A percentile compares a stretch with the other conserved stretches of the same genome.
phyloP scores from a whole-genome alignment of 2,888 invertebrate genomes.

The Bellardia pandia region DNA sequence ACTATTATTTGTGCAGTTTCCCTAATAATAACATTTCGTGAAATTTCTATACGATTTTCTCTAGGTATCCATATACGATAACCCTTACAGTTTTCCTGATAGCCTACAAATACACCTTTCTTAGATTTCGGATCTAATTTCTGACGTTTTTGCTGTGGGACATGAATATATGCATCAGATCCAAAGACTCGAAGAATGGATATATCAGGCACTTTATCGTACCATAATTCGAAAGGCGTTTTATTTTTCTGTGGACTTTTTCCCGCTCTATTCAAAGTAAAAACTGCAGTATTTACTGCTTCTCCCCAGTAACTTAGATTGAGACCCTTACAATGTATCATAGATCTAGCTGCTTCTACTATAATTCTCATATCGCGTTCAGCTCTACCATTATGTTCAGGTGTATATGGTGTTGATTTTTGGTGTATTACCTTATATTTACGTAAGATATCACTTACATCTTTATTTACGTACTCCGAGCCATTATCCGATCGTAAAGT shows the following conservation, averaged over 20 bases:
- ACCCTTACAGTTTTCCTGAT: slow-evolving; percentile 78
- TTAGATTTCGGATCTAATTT: slow-evolving; percentile 4
- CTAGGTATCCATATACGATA: slow-evolving; percentile 73
- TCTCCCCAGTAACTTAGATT: slow-evolving; percentile 13
- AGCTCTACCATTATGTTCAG: slow-evolving; percentile 81
- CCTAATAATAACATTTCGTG: slow-evolving; percentile 49
- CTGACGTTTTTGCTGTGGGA: slow-evolving; percentile 18
- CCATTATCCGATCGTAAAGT: slow-evolving; percentile 77
- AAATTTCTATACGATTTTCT: slow-evolving; percentile 53
- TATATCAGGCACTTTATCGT: slow-evolving; percentile 33
- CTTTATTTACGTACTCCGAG: slow-evolving; percentile 75
- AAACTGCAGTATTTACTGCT: slow-evolving; percentile 12
- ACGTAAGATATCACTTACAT: slow-evolving; percentile 71
- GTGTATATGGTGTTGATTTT: slow-evolving; percentile 77
- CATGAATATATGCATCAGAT: slow-evolving; percentile 2
- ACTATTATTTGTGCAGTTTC: neutral
- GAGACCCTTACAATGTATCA: slow-evolving; percentile 71
- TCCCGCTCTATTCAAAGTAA: slow-evolving; percentile 24
- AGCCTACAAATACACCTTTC: slow-evolving; percentile 76
- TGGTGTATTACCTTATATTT: slow-evolving; percentile 65
- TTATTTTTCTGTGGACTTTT: slow-evolving; percentile 45
- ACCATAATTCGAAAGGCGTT: slow-evolving; percentile 77
- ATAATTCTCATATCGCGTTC: slow-evolving; percentile 80
- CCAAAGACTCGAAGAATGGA: neutral
- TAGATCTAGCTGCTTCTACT: slow-evolving; percentile 77